Evolutionary conservation across 2,888 invertebrate genomes (phyloP).

Genomic region (Mycogona germanica): DNA sequence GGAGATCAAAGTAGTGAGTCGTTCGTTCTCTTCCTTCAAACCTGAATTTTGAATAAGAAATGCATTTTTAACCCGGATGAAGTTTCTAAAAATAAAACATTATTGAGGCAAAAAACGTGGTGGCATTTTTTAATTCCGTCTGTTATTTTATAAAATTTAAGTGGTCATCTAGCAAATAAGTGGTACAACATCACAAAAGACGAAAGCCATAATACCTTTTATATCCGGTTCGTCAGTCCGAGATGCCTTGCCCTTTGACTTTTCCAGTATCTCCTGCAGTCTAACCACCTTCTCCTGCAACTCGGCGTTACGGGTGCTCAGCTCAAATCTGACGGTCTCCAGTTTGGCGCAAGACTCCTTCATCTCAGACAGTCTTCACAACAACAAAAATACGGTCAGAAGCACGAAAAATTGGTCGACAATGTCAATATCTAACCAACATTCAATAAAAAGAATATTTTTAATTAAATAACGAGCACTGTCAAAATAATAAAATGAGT

Average conservation of each 20-base stretch:
- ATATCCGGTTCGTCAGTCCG: constrained; percentile 32
- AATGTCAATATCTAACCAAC: too few relatives aligned
- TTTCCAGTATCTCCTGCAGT: constrained; percentile 47
- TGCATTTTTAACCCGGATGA: too few relatives aligned
- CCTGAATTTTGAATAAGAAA: too few relatives aligned
- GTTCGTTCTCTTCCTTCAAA: constrained; percentile 36
- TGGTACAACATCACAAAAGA: background rate
- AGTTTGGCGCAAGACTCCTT: constrained; percentile 20
- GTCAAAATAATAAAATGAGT: background rate
- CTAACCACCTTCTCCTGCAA: constrained; percentile 41
- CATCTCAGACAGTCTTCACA: constrained; percentile 6
- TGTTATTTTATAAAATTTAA: too few relatives aligned
- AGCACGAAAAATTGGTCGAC: too few relatives aligned
- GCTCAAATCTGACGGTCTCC: constrained; percentile 29
- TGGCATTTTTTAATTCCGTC: too few relatives aligned
- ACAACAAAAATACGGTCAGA: too few relatives aligned
- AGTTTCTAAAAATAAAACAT: too few relatives aligned
- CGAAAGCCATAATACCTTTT: too few relatives aligned
- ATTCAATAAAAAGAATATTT: background rate
- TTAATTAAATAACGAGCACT: background rate
- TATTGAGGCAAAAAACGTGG: too few relatives aligned
- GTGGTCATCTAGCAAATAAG: too few relatives aligned
- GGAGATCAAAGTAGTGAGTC: constrained; percentile 36
- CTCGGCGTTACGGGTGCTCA: constrained; percentile 29
- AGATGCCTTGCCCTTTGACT: constrained; percentile 44